Base-by-base conservation (phyloP, 2,797 vertebrate genomes). In the Xyrichtys novacula region DNA sequence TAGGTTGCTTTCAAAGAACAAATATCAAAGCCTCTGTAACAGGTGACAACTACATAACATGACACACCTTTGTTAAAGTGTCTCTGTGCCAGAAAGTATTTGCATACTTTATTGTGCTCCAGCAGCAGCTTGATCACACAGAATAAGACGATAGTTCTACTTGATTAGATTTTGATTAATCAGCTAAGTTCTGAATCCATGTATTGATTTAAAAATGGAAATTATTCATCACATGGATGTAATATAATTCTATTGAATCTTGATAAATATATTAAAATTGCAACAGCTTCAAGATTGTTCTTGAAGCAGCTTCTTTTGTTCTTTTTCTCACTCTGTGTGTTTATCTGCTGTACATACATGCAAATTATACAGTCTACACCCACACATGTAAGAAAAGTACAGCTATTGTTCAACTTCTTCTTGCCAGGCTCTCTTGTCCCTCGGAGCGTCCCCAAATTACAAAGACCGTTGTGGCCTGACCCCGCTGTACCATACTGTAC, bases 381-480 rank as follows among this genome's bases (percentile, higher is more conserved):
- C 20, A 39, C 52, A 22, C 22, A 44, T 11, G 32, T 36, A 11
- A 55, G 2, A 65, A 40, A 59, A 20, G 2, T 50, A 46, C 2
- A 46, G 14, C 23, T 25, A 14, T 8, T 38, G 5, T 60, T 59
- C 64, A 52, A n/a, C 62, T 31, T 65, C 22, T 23, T 39, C 25
- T 40, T 31, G 1, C 22, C 71, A 94, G 94, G 71, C 83, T 17
- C 89, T 95, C 7, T 55, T 95, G 84, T 94, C 96, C 19, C 80
- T 96, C 2, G 96, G 96, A 44, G 94, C 94, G 0, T 97, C 96
- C 67, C 94, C 96, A 17, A 94, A 97, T 89, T 97, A 96, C 86
- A 97, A 94, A 80, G 96, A 98, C 85, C 95, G 95, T 44, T 94
- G 95, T 62, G 96, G 95, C 34, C 92, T 97, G 87, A 97, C 96